Base-by-base conservation (phyloP, 2,113 vertebrate genomes). In the Hippolais icterina region DNA sequence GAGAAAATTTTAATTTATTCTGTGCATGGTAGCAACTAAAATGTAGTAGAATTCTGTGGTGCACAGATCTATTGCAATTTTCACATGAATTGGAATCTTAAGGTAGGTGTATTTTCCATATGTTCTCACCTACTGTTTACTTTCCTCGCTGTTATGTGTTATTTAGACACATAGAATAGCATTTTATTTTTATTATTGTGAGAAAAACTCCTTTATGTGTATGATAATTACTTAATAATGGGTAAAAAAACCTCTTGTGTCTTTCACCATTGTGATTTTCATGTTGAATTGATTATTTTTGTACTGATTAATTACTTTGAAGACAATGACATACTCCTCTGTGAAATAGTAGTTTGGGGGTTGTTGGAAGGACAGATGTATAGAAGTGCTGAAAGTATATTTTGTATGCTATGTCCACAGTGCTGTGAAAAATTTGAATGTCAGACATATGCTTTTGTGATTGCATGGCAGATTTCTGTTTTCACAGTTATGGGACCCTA, bases 401-500 rank as follows among this genome's bases (percentile, higher is more conserved):
- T 87, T 77, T 49, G 1, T 72, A 42, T 80, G 33, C 42, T 11
- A 6, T 47, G 28, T 81, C 37, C 11, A 24, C 2, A 24, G 42
- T 74, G 28, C 83, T 74, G 89, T 93, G 79, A 93, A 93, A 70
- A 84, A 46, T 60, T 4, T 46, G 27, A 64, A 60, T 46, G 53
- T 95, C 68, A 68, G 75, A 52, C 44, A 47, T 88, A 85, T 0
- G 56, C n/a, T 70, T 94, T 88, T 96, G 85, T 92, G 83, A 90
- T 50, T 93, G 23, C 65, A 94, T 69, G 68, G 23, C 70, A 37
- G 83, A 66, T 95, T 92, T 87, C 39, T 93, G 31, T 56, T 97
- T 93, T 96, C 94, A 42, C 89, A 99, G 99, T 99, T 93, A 99
- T 99, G 99, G 99, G 99, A 90, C 99, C 99, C 37, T 99, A 99